Base-by-base conservation (phyloP, 2,888 invertebrate species). In the Pandemis corylana region DNA sequence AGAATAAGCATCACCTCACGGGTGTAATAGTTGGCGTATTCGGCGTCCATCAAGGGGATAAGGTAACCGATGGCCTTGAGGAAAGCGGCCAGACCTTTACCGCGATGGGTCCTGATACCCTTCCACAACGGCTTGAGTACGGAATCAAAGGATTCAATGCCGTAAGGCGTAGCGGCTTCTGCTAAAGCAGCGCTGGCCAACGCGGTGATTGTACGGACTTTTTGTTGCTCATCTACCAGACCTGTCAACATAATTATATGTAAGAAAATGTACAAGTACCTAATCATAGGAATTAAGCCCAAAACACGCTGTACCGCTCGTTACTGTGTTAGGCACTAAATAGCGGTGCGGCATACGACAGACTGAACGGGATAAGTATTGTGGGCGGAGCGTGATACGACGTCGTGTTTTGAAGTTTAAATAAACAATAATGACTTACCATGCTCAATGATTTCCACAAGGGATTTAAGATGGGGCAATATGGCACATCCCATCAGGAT, bases 401-500 rank as follows among this genome's bases (percentile, higher is more conserved):
- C 5, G 13, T 51, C 49, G 5, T 51, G 49, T 51, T 13, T 51
- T 51, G 49, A 51, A 13, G 13, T 51, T 62, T 10, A 63, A 42
- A 9, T 10, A 64, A 12, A 68, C 42, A 53, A 12, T 20, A 41
- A 7, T 28, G 42, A 82, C 93, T 89, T 90, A 96, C 99, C 99
- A 88, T 99, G 99, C 91, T 99, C 99, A 87, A 99, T 99, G 89
- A 99, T 99, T 95, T 99, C 99, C 9, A 99, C 99, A 75, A 99
- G 95, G 66, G 98, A 98, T 90, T 99, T 99, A 71, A 99, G 95
- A 95, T 99, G 99, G 0, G 99, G 99, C 79, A 99, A 94, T 82
- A 99, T 99, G 44, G 99, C 99, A 88, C 99, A 99, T 7, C 99
- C 99, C 99, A 99, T 99, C 44, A 99, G 95, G 86, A 99, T 99